Evolutionary conservation across 2,797 vertebrate genomes (phyloP).

Genomic region (Craterocephalus amniculus): DNA sequence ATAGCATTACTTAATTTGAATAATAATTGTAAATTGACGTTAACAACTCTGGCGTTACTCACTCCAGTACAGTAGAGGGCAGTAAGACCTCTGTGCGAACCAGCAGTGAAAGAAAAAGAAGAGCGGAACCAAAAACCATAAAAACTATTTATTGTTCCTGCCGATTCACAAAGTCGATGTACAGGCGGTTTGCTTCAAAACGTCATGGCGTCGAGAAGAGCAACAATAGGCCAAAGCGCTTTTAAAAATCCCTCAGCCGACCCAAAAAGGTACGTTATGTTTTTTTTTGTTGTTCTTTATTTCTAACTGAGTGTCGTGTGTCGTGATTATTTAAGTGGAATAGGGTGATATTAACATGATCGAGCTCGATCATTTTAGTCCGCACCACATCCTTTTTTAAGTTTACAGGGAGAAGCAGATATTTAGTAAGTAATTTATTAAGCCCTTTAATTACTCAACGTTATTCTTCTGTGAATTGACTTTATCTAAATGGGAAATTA

Average conservation of each 20-base stretch:
- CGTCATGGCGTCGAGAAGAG: slow-evolving; percentile 74
- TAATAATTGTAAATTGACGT: background rate
- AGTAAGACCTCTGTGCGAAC: background rate
- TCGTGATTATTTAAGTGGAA: background rate
- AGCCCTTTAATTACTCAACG: background rate
- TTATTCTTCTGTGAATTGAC: background rate
- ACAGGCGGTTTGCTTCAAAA: slow-evolving; percentile 65
- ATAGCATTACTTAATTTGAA: background rate
- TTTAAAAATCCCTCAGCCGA: slow-evolving; percentile 38
- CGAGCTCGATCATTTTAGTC: background rate
- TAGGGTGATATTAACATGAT: background rate
- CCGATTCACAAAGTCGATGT: background rate
- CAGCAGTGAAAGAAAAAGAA: background rate
- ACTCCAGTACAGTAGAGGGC: background rate
- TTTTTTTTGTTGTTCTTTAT: too few relatives aligned
- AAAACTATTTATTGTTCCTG: slow-evolving; percentile 31
- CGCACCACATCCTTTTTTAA: background rate
- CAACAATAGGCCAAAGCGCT: slow-evolving; percentile 26
- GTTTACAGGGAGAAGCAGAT: too few relatives aligned
- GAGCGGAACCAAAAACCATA: slow-evolving; percentile 28
- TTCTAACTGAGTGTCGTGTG: fast-evolving
- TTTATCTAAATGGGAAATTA: background rate
- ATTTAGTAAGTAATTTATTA: background rate
- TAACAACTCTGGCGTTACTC: background rate
- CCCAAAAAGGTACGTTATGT: slow-evolving; percentile 55